These are phyloP conservation scores for Gadopsis bispinosus DNA, from an alignment of 2,797 vertebrate genomes.

Conservation along the genomic window DNA sequence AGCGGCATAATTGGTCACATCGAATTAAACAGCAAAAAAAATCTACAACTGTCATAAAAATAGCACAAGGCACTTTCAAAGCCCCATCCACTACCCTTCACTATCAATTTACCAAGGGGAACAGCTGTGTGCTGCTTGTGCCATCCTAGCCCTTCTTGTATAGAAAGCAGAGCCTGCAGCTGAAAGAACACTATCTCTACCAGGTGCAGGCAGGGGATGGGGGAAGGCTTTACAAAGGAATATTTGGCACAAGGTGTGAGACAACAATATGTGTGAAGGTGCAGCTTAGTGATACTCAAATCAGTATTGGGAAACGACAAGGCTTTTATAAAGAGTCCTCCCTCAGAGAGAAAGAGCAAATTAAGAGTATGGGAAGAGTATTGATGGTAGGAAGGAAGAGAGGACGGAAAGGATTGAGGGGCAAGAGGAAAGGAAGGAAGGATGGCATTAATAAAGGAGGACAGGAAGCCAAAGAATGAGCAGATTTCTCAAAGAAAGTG, in stretches of 20 bases:
- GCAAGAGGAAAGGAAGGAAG: conserved; percentile 39
- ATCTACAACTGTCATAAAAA: conserved; percentile 80
- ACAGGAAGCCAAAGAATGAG: conserved; percentile 51
- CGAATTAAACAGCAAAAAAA: conserved; percentile 71
- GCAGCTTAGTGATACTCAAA: conserved; percentile 81
- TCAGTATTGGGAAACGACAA: conserved; percentile 74
- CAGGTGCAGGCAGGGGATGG: conserved; percentile 80
- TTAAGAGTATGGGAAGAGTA: conserved; percentile 54
- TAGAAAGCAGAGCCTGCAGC: conserved; percentile 80
- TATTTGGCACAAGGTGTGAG: conserved; percentile 79
- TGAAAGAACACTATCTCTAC: conserved; percentile 80
- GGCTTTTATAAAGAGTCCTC: conserved; percentile 70
- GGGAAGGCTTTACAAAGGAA: conserved; percentile 77
- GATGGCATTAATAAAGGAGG: conserved; percentile 47
- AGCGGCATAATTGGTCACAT: conserved; percentile 68
- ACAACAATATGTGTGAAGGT: conserved; percentile 81
- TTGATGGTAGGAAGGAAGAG: conserved; percentile 33
- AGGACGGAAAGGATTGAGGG: conserved; percentile 29
- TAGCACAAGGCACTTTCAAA: conserved; percentile 76
- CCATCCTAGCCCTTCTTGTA: conserved; percentile 78
- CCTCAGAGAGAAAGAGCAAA: conserved; percentile 63
- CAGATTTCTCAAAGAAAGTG: conserved; percentile 63
- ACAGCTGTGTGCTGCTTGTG: conserved; percentile 80
- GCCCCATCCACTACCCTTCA: conserved; percentile 79
- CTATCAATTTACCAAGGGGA: conserved; percentile 81